Base-by-base conservation (phyloP, 2,888 invertebrate species). In the Physocephala rufipes region DNA sequence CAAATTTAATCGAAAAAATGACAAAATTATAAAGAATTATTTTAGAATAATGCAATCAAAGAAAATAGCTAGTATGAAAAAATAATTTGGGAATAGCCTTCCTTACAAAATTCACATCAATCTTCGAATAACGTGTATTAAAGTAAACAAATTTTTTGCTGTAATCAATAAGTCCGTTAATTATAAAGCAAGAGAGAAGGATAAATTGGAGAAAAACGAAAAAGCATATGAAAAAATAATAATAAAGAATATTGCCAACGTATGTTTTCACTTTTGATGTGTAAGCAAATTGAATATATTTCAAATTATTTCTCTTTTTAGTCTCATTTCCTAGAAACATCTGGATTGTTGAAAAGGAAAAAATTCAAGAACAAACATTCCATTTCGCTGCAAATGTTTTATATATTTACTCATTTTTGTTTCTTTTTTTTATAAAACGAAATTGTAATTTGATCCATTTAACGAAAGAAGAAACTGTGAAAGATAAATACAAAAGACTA, bases 401-500 rank as follows among this genome's bases (percentile, higher is more conserved):
- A 62, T 62, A 36, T 13, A 9, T 26, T 26, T 61, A 5, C 24
- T 24, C 24, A 24, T 58, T 24, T 58, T 15, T 21, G 7, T 13
- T 3, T 58, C 19, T 58, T 19, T 58, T 5, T 61, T 30, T 61
- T 28, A 16, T 58, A 7, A 58, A 58, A 58, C 15, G 9, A 26
- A 3, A 47, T 66, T 30, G 53, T 53, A 53, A 53, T 53, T 36
- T 53, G 13, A 66, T 66, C 65, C n/a, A 36, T 36, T 51, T 7
- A 12, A 66, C n/a, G 30, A 53, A 53, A 19, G 12, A 53, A 51
- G 53, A 1, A 28, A 66, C 49, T 5, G 16, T 5, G 9, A 24
- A 15, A 26, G 58, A 12, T 13, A 9, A 36, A 36, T n/a, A 2
- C 21, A 21, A n/a, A 53, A n/a, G 4, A 49, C 19, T 49, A 7